Percentiles rank a stretch among this genome's conserved stretches.
These are phyloP conservation scores for Globodera ellingtonae DNA, from an alignment of 1,140 invertebrate species.

Conservation along the genomic window DNA sequence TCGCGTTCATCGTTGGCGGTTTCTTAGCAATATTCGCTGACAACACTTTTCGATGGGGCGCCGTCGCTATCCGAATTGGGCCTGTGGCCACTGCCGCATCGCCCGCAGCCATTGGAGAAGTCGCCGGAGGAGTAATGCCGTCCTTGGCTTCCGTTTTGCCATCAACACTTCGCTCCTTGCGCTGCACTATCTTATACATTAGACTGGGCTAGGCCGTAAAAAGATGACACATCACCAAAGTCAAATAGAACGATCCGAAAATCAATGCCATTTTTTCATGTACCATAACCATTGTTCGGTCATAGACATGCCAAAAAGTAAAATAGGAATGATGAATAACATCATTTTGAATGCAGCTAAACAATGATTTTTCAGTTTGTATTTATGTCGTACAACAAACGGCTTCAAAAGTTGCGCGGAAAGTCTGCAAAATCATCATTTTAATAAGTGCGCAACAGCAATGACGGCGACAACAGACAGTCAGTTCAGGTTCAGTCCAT, in stretches of 20 bases:
- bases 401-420: too few relatives aligned
- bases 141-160: not conserved
- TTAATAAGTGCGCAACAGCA: not conserved
- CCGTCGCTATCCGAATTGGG: not conserved
- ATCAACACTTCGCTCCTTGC: not conserved
- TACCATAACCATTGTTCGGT: not conserved
- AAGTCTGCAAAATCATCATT: too few relatives aligned
- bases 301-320: not conserved
- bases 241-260: not conserved
- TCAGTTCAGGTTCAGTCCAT: conserved; percentile 57
- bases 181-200: not conserved
- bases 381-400: too few relatives aligned
- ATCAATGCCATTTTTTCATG: too few relatives aligned
- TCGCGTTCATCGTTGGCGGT: not conserved
- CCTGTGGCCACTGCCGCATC: too few relatives aligned
- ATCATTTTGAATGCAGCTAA: not conserved
- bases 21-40: not conserved
- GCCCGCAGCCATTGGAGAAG: not conserved
- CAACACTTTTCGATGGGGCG: not conserved
- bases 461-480: conserved; percentile 10
- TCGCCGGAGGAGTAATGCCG: not conserved
- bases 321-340: not conserved
- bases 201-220: too few relatives aligned
- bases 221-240: not conserved
- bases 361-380: not conserved